These are phyloP conservation scores for Melieria omissa DNA, from an alignment of 2,888 invertebrate species.

Conservation along the genomic window DNA sequence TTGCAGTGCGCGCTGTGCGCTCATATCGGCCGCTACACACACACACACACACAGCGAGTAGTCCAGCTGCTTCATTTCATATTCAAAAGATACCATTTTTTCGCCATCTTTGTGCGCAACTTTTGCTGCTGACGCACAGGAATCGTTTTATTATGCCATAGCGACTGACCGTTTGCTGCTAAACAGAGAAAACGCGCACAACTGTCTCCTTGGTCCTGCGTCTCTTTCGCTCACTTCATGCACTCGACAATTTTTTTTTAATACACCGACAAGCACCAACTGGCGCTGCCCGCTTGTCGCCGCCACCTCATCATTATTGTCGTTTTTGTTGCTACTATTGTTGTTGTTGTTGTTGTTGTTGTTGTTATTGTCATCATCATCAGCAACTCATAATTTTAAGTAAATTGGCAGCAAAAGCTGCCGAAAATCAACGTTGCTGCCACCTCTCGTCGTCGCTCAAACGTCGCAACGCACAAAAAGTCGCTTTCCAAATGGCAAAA, in stretches of 20 bases:
- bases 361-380: conserved; percentile 45
- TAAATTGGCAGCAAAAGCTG: conserved; percentile 40
- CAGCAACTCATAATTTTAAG: conserved; percentile 55
- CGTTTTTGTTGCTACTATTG: neutral
- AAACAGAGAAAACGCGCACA: conserved; percentile 41
- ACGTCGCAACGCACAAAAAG: neutral
- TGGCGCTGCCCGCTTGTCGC: neutral
- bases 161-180: neutral
- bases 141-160: neutral
- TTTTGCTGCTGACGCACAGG: neutral
- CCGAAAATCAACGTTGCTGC: conserved; percentile 35
- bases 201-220: conserved; percentile 25
- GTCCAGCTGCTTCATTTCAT: conserved; percentile 59
- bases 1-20: conserved; percentile 37
- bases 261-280: too few relatives aligned
- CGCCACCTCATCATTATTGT: neutral
- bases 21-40: too few relatives aligned
- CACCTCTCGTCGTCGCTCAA: too few relatives aligned
- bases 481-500: neutral
- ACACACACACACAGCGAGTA: conserved; percentile 23
- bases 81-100: conserved; percentile 53
- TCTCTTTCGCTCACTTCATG: neutral
- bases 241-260: neutral
- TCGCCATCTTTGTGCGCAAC: neutral
- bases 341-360: neutral